Conservation (phyloP, 1,140 invertebrate species). For the Sycophaga agraensis region DNA sequence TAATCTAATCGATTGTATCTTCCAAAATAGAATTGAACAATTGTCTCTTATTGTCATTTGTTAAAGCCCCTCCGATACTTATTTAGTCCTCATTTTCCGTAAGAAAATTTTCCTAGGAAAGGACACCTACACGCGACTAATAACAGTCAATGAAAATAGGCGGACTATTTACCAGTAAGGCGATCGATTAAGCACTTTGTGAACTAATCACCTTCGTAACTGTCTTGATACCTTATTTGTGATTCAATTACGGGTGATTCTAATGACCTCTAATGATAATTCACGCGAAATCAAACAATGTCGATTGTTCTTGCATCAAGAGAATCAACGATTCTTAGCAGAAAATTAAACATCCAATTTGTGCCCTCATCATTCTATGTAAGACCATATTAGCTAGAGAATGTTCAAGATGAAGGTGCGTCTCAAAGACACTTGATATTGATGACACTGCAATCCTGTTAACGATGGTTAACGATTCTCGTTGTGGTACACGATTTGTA, state of each 20-base stretch:
- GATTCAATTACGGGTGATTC: slow-evolving; percentile 2
- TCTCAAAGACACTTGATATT: no score
- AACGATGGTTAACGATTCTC: no score
- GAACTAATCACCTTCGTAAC: background rate
- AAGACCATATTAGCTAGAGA: no score
- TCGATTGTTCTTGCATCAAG: background rate
- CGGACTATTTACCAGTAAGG: background rate
- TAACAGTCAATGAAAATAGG: background rate
- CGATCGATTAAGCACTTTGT: background rate
- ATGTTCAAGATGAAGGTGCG: no score
- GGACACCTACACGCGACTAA: background rate
- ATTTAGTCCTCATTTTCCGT: background rate
- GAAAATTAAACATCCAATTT: background rate
- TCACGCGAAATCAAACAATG: slow-evolving; percentile 4
- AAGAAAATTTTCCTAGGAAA: background rate
- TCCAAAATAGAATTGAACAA: no score
- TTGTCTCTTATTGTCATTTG: no score
- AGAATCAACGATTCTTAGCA: background rate
- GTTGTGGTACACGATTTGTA: no score
- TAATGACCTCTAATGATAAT: background rate
- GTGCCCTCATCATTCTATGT: background rate
- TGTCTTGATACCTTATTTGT: background rate
- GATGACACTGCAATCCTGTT: no score
- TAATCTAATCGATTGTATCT: no score
- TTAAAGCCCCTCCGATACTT: no score